Evolutionary conservation across 2,113 vertebrate genomes (phyloP), one percentile per base, ranked within the genome.

Genomic region (Callipepla squamata): DNA sequence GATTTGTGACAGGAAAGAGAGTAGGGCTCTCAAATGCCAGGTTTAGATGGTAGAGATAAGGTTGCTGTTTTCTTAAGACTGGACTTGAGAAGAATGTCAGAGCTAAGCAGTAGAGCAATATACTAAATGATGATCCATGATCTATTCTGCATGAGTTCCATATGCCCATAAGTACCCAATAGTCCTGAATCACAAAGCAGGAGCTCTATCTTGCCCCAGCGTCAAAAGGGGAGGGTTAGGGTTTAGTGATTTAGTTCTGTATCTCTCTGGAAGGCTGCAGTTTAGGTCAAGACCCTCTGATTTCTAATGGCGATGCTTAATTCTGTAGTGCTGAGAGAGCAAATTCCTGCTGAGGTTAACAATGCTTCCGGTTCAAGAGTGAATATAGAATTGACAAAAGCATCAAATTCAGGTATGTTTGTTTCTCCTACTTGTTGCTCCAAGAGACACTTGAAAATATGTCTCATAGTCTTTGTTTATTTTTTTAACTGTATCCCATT

Each of bases 241-340:
- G 58, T 58, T 14, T 70, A 45, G 7, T 77, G 53, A 40, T 78
- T 44, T 65, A 42, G 12, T 68, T 78, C 51, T 65, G 65, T 84
- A 76, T 77, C 89, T 66, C 30, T 21, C 8, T 38, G 74, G 51
- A 67, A 88, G 62, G 48, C 26, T 72, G 57, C 10, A 77, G 6
- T 28, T 82, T 19, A 53, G 38, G 32, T 87, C 51, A 67, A 21
- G 48, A 26, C 38, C 51, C 47, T 65, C 77, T 48, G 51, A 51
- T 78, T 92, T 95, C 85, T 78, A 79, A 73, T 67, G 23, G 70
- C 50, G 59, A 50, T 87, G 55, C 55, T 61, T 80, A 75, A 67
- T 82, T 82, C 76, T 72, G 13, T 48, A 78, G 47, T 58, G 32
- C 45, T 80, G 36, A 59, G 38, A 62, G 0, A 3, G 19, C 69